Percentiles rank a stretch among this genome's conserved stretches.
Evolutionary conservation across 2,888 invertebrate species (phyloP).

Genomic region (Conchocele bisecta): DNA sequence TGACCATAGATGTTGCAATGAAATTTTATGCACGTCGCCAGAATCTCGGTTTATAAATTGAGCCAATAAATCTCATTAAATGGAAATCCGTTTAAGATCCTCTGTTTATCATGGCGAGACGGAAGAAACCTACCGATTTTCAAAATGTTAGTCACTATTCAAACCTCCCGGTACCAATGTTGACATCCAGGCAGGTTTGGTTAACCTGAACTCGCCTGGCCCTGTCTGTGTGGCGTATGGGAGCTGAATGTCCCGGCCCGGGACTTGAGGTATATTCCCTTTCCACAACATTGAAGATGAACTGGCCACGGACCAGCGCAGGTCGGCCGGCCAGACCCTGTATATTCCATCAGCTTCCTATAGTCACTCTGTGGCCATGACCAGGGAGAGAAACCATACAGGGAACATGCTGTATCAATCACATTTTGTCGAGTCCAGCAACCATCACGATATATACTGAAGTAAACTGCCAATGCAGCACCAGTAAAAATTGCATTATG

Average conservation of each 20-base stretch:
- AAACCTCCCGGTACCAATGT: constrained; percentile 28
- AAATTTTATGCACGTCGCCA: too few species aligned
- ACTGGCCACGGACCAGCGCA: constrained; percentile 55
- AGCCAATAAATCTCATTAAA: too few species aligned
- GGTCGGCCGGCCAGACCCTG: constrained; percentile 59
- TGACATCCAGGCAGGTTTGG: constrained; percentile 30
- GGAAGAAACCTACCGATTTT: too few species aligned
- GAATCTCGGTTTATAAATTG: too few species aligned
- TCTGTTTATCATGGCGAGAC: too few species aligned
- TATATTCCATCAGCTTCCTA: constrained; percentile 72
- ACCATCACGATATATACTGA: too few species aligned
- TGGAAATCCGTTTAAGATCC: too few species aligned
- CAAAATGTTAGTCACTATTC: too few species aligned
- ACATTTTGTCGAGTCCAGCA: neutral
- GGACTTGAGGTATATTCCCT: constrained; percentile 69
- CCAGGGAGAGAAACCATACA: constrained; percentile 75
- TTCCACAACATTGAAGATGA: constrained; percentile 75
- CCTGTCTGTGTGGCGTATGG: constrained; percentile 56
- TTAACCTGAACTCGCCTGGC: constrained; percentile 16
- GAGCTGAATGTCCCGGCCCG: constrained; percentile 59
- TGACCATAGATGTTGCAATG: too few species aligned
- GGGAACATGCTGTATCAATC: constrained; percentile 55
- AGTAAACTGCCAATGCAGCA: neutral
- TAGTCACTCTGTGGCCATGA: constrained; percentile 65
- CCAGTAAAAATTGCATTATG: neutral